These are phyloP conservation scores for Anthrax anthrax DNA, from an alignment of 2,888 invertebrate species.

Conservation along the genomic window DNA sequence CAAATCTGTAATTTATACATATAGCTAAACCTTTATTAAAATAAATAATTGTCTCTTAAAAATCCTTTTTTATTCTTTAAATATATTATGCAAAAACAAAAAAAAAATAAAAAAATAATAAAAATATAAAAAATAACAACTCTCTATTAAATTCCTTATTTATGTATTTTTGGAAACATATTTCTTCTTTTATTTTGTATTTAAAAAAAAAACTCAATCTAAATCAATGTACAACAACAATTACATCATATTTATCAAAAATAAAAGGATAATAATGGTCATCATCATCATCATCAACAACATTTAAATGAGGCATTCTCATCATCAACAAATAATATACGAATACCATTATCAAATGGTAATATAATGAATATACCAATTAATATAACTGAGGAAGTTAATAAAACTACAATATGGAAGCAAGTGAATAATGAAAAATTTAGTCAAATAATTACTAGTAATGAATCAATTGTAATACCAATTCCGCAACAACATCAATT, in stretches of 20 bases:
- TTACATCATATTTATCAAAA: slow-evolving; percentile 2
- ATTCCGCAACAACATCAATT: slow-evolving; percentile 19
- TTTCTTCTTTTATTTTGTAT: slow-evolving; percentile 1
- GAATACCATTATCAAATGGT: slow-evolving; percentile 76
- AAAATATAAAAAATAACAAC: too few species aligned
- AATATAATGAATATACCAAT: slow-evolving; percentile 85
- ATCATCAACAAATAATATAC: slow-evolving; percentile 39
- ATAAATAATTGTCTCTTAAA: too few species aligned
- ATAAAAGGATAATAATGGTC: slow-evolving; percentile 25
- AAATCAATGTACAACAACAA: too few species aligned
- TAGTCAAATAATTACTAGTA: background rate
- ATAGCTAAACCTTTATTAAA: too few species aligned
- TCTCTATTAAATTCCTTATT: too few species aligned
- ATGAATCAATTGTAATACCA: slow-evolving; percentile 16
- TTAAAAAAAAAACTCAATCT: too few species aligned
- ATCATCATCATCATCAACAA: slow-evolving; percentile 34
- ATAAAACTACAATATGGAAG: slow-evolving; percentile 88
- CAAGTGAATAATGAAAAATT: slow-evolving; percentile 56
- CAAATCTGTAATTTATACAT: too few species aligned
- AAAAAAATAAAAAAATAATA: too few species aligned
- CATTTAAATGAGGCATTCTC: slow-evolving; percentile 31
- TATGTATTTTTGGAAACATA: background rate
- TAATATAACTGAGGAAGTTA: slow-evolving; percentile 86
- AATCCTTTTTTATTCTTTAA: too few species aligned
- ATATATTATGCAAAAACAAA: too few species aligned